Evolutionary conservation across 2,113 vertebrate genomes (phyloP).

Genomic region (Sinocyclocheilus rhinocerous): DNA sequence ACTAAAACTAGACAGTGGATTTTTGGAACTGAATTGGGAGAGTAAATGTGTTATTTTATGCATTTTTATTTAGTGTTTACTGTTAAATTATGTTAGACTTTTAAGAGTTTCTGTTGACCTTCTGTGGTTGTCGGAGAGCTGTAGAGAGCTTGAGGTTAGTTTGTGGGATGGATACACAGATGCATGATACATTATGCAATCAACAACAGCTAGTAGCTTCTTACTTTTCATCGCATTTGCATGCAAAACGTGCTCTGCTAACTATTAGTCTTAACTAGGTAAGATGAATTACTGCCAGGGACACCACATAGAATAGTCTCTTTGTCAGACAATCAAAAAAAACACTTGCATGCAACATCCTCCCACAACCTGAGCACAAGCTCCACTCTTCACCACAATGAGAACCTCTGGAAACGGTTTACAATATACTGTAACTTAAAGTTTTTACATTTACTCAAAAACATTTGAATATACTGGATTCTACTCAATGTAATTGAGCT

Average conservation of each 20-base stretch:
- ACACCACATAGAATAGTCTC: background rate
- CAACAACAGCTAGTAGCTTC: background rate
- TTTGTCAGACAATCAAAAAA: background rate
- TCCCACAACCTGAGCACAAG: background rate
- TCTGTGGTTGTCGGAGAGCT: background rate
- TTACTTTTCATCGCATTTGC: background rate
- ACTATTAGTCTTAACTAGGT: background rate
- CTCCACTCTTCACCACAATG: background rate
- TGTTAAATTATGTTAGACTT: background rate
- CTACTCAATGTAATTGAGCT: background rate
- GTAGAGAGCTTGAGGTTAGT: background rate
- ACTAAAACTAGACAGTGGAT: too few species aligned
- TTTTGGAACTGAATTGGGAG: background rate
- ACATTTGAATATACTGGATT: background rate
- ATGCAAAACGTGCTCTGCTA: background rate
- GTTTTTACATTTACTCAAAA: background rate
- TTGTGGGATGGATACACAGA: background rate
- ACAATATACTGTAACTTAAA: background rate
- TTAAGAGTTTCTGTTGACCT: background rate
- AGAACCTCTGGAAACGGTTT: background rate
- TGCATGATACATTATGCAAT: background rate
- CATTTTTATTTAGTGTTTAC: background rate
- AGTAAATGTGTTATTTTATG: too few species aligned
- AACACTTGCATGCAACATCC: conserved; percentile 16
- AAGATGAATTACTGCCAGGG: background rate